These are phyloP conservation scores for Agrochola circellaris DNA, from an alignment of 2,888 invertebrate genomes.

Conservation along the genomic window DNA sequence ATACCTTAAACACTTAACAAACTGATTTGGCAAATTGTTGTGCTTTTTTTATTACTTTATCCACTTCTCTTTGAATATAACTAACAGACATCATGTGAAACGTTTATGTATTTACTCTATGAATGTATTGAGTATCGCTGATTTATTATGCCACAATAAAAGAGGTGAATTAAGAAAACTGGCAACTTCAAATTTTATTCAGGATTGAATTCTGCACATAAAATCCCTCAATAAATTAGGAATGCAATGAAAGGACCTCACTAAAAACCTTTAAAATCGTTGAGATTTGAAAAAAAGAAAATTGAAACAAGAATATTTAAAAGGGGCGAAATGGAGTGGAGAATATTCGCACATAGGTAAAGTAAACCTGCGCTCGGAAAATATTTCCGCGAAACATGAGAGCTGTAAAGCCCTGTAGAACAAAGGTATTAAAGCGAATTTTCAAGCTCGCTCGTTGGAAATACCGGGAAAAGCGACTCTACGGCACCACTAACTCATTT, in stretches of 20 bases:
- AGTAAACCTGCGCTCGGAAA: constrained; percentile 80
- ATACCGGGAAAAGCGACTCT: constrained; percentile 85
- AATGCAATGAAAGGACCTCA: constrained; percentile 7
- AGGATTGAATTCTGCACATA: not conserved
- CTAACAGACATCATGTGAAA: not conserved
- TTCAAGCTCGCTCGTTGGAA: constrained; percentile 84
- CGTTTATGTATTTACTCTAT: not conserved
- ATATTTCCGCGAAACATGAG: constrained; percentile 84
- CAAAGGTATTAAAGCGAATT: constrained; percentile 90
- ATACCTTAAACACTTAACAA: constrained; percentile 78
- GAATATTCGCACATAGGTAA: constrained; percentile 78
- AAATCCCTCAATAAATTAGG: not conserved
- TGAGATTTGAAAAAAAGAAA: constrained; percentile 36
- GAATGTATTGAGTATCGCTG: not conserved
- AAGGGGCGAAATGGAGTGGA: constrained; percentile 73
- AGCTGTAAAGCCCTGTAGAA: constrained; percentile 87
- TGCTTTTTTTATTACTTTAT: constrained; percentile 47
- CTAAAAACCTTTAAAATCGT: constrained; percentile 20
- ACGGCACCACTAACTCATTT: constrained; percentile 87
- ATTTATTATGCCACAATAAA: not conserved
- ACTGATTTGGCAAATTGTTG: constrained; percentile 74
- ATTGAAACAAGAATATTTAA: constrained; percentile 64
- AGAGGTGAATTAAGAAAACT: not conserved
- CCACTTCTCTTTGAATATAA: not conserved
- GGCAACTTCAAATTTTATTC: not conserved